A percentile compares a stretch with the other conserved stretches of the same genome.
Evolutionary conservation across 2,797 vertebrate genomes (phyloP).

Genomic region (Danio kyathit): DNA sequence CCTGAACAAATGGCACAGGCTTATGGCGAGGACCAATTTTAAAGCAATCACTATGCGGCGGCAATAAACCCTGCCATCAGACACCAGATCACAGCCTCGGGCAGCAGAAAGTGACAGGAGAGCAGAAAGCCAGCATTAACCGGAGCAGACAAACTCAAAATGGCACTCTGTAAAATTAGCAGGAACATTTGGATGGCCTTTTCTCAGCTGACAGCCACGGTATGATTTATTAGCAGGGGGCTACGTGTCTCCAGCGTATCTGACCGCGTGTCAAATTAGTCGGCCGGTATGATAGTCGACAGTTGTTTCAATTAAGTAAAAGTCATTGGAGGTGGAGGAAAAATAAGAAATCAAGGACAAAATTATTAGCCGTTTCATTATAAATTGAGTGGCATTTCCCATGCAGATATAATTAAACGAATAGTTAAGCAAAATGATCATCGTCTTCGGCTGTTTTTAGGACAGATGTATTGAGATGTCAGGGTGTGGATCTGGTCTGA

Average conservation of each 20-base stretch:
- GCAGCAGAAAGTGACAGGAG: slow-evolving; percentile 13
- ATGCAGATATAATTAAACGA: not conserved
- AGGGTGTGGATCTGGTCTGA: not conserved
- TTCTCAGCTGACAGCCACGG: slow-evolving; percentile 24
- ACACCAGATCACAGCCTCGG: slow-evolving; percentile 38
- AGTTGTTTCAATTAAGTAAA: slow-evolving; percentile 44
- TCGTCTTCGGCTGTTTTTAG: not conserved
- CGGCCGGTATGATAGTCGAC: slow-evolving; percentile 14
- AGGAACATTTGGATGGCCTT: slow-evolving; percentile 47
- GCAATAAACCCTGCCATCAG: slow-evolving; percentile 38
- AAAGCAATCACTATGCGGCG: slow-evolving; percentile 9
- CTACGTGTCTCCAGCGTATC: slow-evolving; percentile 3
- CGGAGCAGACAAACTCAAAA: not conserved
- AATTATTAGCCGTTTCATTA: not conserved
- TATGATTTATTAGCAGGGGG: slow-evolving; percentile 54
- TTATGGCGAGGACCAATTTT: slow-evolving; percentile 4
- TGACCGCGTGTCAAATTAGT: slow-evolving; percentile 24
- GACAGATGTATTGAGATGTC: not conserved
- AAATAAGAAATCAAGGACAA: slow-evolving; percentile 28
- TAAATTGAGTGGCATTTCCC: not conserved
- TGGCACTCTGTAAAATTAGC: slow-evolving; percentile 35
- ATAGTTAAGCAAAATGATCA: slow-evolving; percentile 11
- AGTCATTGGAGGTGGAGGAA: slow-evolving; percentile 7
- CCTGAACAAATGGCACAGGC: slow-evolving; percentile 30
- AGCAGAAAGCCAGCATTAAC: not conserved